phyloP scores from a whole-genome alignment of 2,113 vertebrate species.

The Pterophyllum scalare region DNA sequence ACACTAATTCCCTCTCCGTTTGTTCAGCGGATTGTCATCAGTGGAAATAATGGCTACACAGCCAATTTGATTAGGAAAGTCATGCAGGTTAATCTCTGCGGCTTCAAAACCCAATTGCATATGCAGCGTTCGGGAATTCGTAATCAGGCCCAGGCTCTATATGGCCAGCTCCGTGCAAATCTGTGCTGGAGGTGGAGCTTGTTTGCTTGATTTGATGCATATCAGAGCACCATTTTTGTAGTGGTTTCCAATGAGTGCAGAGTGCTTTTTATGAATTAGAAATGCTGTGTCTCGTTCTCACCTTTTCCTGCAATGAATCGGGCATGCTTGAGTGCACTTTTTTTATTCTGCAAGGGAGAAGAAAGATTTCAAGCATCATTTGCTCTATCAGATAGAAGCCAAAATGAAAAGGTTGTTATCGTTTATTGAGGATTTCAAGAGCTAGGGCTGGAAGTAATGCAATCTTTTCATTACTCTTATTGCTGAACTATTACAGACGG shows the following conservation, averaged over 20 bases:
- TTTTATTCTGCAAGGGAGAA: not conserved
- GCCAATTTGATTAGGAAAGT: conserved; percentile 22
- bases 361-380: not conserved
- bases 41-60: conserved; percentile 43
- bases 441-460: not conserved
- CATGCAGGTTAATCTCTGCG: conserved; percentile 11
- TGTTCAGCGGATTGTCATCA: conserved; percentile 13
- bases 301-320: not conserved
- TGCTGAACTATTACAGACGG: not conserved
- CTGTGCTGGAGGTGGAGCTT: not conserved
- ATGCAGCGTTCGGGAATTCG: not conserved
- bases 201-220: not conserved
- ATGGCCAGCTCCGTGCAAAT: not conserved
- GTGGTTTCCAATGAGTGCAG: not conserved
- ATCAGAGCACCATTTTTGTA: not conserved
- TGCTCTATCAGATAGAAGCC: not conserved
- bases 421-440: not conserved
- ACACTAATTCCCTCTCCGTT: conserved; percentile 3
- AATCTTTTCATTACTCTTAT: conserved; percentile 8
- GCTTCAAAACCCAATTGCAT: not conserved
- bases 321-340: not conserved
- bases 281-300: not conserved
- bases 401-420: not conserved
- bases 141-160: not conserved
- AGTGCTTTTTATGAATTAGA: not conserved